A percentile compares a stretch with the other conserved stretches of the same genome.
These are phyloP conservation scores for Anastrepha obliqua DNA, from an alignment of 1,140 invertebrate genomes.

Conservation along the genomic window DNA sequence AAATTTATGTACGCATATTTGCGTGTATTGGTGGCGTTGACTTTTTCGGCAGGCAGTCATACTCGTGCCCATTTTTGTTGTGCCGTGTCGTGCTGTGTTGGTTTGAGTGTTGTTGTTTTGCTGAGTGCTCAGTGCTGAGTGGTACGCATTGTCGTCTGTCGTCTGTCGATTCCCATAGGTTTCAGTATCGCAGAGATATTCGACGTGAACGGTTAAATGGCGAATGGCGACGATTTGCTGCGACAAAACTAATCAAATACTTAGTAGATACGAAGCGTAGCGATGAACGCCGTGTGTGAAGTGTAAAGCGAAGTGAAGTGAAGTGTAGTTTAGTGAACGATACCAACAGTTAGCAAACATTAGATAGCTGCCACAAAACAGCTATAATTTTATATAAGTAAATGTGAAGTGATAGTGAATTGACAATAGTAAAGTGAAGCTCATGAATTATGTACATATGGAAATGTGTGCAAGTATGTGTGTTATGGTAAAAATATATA, in stretches of 20 bases:
- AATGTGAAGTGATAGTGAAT: neutral
- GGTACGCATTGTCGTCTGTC: neutral
- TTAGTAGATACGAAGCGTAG: slow-evolving; percentile 10
- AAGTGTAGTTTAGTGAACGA: slow-evolving; percentile 16
- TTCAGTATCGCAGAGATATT: slow-evolving; percentile 56
- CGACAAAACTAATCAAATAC: neutral
- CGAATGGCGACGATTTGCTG: slow-evolving; percentile 16
- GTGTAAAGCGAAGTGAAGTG: neutral
- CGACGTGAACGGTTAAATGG: slow-evolving; percentile 50
- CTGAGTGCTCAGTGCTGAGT: neutral
- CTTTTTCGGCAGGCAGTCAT: neutral
- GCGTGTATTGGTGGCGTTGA: slow-evolving; percentile 7
- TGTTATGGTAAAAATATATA: neutral
- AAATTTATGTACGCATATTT: neutral
- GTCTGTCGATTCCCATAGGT: neutral
- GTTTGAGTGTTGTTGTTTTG: neutral
- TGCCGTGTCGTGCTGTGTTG: no score
- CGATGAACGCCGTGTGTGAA: slow-evolving; percentile 25
- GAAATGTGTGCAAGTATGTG: neutral
- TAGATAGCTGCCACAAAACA: neutral
- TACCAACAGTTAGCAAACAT: slow-evolving; percentile 20
- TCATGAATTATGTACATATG: neutral
- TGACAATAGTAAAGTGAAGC: neutral
- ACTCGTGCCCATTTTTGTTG: neutral
- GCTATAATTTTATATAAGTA: neutral